These are phyloP conservation scores for Muscicapa striata DNA, from an alignment of 2,797 vertebrate species.

Conservation along the genomic window DNA sequence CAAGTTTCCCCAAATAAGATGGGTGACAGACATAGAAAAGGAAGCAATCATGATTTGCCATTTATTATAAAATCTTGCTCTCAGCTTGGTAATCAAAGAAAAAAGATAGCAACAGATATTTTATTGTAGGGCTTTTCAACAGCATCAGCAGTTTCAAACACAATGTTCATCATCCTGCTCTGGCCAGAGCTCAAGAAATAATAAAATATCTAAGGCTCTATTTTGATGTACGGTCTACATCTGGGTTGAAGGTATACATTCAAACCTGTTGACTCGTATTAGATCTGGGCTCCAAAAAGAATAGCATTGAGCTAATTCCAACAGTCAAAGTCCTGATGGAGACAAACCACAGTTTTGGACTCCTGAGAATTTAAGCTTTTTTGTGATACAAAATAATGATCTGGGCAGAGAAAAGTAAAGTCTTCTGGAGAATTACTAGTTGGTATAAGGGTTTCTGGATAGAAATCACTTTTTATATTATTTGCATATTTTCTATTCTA, in stretches of 20 bases:
- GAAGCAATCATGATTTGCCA: conserved; percentile 57
- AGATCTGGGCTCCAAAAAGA: background rate
- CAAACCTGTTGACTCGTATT: background rate
- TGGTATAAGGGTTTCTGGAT: background rate
- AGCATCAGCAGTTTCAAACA: conserved; percentile 70
- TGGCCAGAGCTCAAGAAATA: conserved; percentile 54
- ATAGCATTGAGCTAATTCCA: background rate
- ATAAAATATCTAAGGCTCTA: conserved; percentile 63
- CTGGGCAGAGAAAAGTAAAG: background rate
- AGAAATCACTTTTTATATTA: background rate
- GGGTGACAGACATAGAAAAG: conserved; percentile 42
- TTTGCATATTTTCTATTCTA: background rate
- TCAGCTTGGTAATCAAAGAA: conserved; percentile 66
- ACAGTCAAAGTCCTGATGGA: background rate
- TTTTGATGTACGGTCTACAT: conserved; percentile 62
- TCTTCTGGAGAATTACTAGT: background rate
- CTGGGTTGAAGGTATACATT: conserved; percentile 39
- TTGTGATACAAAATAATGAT: background rate
- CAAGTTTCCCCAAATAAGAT: conserved; percentile 26
- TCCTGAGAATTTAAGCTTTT: background rate
- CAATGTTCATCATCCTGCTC: conserved; percentile 65
- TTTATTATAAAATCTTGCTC: conserved; percentile 67
- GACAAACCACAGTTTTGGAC: background rate
- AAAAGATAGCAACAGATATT: conserved; percentile 55
- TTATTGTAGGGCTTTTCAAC: conserved; percentile 58